These are phyloP conservation scores for Lagopus leucura DNA, from an alignment of 2,113 vertebrate species.

Conservation along the genomic window DNA sequence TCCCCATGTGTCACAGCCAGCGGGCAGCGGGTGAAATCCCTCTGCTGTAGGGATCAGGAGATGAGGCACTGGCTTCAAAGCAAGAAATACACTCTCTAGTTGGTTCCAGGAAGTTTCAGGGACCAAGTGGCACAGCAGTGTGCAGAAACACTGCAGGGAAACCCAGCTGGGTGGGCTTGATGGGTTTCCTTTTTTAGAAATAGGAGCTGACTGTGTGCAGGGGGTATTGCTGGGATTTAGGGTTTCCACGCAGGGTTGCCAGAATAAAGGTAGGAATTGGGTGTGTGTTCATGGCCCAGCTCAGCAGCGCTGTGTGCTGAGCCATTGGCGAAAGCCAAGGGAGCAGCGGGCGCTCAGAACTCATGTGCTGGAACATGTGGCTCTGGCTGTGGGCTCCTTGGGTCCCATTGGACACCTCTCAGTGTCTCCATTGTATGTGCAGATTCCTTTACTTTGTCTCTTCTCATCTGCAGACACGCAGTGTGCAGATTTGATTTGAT, in stretches of 20 bases:
- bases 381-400: neutral
- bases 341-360: neutral
- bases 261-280: accelerated
- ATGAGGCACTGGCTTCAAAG: neutral
- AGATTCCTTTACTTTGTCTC: accelerated
- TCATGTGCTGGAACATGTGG: neutral
- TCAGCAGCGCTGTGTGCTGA: accelerated
- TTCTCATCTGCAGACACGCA: neutral
- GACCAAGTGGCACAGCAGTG: accelerated
- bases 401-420: no score
- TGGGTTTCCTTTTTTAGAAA: neutral
- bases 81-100: neutral
- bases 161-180: accelerated
- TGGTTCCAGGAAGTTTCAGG: neutral
- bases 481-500: neutral
- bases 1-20: accelerated
- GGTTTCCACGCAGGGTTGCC: neutral
- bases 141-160: neutral
- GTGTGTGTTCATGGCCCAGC: neutral
- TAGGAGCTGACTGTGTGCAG: accelerated
- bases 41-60: neutral
- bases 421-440: accelerated
- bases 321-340: accelerated
- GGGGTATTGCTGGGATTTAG: neutral
- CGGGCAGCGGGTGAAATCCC: neutral